A percentile compares a stretch with the other conserved stretches of the same genome.
Conservation (phyloP, 2,797 vertebrate species). For the Ctenochaetus hawaiiensis region DNA sequence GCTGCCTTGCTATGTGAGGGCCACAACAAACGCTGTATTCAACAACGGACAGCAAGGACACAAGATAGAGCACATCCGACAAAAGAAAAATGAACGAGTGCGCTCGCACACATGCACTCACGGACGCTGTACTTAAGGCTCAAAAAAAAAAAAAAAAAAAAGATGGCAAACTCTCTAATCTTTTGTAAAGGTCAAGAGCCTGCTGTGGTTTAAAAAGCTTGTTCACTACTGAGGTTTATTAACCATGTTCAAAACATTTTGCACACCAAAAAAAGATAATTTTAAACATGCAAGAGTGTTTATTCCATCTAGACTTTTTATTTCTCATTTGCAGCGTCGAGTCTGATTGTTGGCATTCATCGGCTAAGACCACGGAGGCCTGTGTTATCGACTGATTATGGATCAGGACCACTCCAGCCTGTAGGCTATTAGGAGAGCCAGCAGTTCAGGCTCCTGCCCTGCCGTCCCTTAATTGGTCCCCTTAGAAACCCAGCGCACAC, state of each 20-base stretch:
- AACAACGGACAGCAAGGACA: slow-evolving; percentile 35
- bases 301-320: neutral
- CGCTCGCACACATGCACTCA: neutral
- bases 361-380: slow-evolving; percentile 44
- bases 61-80: slow-evolving; percentile 9
- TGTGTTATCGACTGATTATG: slow-evolving; percentile 69
- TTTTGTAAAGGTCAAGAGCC: slow-evolving; percentile 38
- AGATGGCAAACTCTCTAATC: neutral
- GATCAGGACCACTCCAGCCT: slow-evolving; percentile 70
- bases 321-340: slow-evolving; percentile 14
- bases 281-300: neutral
- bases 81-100: slow-evolving; percentile 15
- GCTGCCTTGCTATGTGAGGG: slow-evolving; percentile 43
- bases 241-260: neutral
- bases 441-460: slow-evolving; percentile 64
- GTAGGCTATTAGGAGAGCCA: slow-evolving; percentile 70
- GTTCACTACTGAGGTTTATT: neutral
- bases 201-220: neutral
- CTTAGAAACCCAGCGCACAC: slow-evolving; percentile 62
- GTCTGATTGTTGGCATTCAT: slow-evolving; percentile 52
- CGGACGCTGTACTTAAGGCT: slow-evolving; percentile 21
- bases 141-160: neutral
- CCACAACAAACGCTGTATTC: slow-evolving; percentile 48
- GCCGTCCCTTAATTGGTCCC: slow-evolving; percentile 78
- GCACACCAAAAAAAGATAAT: neutral